Percentiles rank a stretch among this genome's conserved stretches.
Conservation (phyloP, 1,140 invertebrate genomes). For the Drosophila takahashii region DNA sequence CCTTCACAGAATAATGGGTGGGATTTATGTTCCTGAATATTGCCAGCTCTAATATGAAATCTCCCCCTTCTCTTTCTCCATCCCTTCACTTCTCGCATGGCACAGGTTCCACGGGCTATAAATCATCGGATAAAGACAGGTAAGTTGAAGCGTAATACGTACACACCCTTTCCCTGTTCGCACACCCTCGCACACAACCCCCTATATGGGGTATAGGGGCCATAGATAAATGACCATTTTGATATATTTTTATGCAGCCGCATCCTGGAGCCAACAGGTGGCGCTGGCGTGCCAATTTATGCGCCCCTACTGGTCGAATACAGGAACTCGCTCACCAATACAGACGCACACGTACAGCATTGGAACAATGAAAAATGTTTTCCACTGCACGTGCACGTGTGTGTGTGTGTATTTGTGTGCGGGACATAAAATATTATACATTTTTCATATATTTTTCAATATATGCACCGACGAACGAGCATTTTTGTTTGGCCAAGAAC, state of each 20-base stretch:
- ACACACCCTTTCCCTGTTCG: slow-evolving; percentile 14
- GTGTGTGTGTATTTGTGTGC: neutral
- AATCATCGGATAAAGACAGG: slow-evolving; percentile 85
- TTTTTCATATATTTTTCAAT: slow-evolving; percentile 77
- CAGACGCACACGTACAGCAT: slow-evolving; percentile 12
- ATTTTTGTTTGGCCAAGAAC: slow-evolving; percentile 10
- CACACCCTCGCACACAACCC: slow-evolving; percentile 2
- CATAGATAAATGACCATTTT: slow-evolving; percentile 70
- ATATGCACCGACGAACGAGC: slow-evolving; percentile 48
- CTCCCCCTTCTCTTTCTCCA: slow-evolving; percentile 21
- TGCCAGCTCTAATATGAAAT: slow-evolving; percentile 46
- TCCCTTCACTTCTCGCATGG: slow-evolving; percentile 8
- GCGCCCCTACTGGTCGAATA: slow-evolving; percentile 58
- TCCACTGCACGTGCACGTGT: slow-evolving; percentile 5
- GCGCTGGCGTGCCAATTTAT: slow-evolving; percentile 77
- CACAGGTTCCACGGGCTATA: slow-evolving; percentile 83
- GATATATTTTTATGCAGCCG: slow-evolving; percentile 71
- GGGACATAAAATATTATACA: slow-evolving; percentile 64
- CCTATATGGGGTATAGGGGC: slow-evolving; percentile 3
- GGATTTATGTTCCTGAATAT: slow-evolving; percentile 42
- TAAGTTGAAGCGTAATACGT: slow-evolving; percentile 78
- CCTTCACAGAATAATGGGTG: slow-evolving; percentile 30
- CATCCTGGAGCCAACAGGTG: slow-evolving; percentile 66
- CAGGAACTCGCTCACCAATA: slow-evolving; percentile 18
- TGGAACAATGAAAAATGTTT: slow-evolving; percentile 62